phyloP scores from a whole-genome alignment of 2,113 vertebrate species.

The Vulpes lagopus region DNA sequence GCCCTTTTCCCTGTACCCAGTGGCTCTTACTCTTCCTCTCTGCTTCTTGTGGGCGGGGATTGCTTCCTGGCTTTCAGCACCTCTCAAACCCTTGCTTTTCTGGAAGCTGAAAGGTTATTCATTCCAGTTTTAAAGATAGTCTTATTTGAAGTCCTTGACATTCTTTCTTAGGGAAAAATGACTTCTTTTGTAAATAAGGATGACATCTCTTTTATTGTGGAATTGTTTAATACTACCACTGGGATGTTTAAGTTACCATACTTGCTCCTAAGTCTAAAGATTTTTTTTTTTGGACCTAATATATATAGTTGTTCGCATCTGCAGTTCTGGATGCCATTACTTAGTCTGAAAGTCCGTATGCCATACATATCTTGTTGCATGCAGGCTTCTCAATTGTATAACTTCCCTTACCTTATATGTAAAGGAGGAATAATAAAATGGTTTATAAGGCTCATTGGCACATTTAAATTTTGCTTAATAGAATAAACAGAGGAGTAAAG shows the following conservation, averaged over 20 bases:
- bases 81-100: neutral
- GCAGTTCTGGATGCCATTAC: neutral
- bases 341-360: neutral
- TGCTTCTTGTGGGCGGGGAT: neutral
- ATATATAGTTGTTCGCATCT: neutral
- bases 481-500: conserved; percentile 26
- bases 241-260: neutral
- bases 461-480: conserved; percentile 31
- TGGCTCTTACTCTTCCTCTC: neutral
- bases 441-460: neutral
- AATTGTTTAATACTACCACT: neutral
- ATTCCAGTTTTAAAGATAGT: conserved; percentile 21
- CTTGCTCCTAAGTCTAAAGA: neutral
- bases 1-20: neutral
- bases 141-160: neutral
- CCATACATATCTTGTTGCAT: neutral
- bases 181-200: neutral
- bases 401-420: neutral
- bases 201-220: neutral
- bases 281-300: neutral
- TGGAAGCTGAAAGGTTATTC: neutral
- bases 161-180: neutral
- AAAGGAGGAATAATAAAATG: neutral
- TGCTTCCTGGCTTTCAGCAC: neutral
- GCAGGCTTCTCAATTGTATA: neutral